Conservation (phyloP, 2,797 vertebrate species). For the Chelon labrosus region DNA sequence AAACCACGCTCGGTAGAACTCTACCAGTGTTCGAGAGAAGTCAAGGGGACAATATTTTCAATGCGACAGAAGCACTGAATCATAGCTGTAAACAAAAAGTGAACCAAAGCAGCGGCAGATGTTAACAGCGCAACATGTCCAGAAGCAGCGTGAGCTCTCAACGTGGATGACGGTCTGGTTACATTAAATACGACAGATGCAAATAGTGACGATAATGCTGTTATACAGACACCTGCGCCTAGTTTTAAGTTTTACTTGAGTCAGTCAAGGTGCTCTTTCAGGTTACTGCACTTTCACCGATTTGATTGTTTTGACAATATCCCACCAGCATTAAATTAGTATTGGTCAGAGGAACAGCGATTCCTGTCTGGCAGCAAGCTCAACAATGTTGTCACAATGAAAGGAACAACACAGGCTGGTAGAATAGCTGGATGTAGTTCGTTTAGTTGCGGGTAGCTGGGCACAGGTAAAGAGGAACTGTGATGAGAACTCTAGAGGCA, state of each 20-base stretch:
- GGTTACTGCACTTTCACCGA: conserved; percentile 38
- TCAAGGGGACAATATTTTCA: conserved; percentile 16
- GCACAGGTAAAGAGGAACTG: background rate
- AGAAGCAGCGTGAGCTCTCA: conserved; percentile 17
- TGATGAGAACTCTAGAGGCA: background rate
- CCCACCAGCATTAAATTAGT: conserved; percentile 36
- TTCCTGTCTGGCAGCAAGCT: conserved; percentile 16
- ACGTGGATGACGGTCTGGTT: conserved; percentile 42
- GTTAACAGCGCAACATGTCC: conserved; percentile 19
- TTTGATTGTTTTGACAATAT: conserved; percentile 41
- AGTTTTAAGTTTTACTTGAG: conserved; percentile 35
- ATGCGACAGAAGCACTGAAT: conserved; percentile 20
- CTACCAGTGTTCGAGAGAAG: conserved; percentile 4
- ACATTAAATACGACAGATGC: conserved; percentile 47
- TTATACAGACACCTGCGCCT: conserved; percentile 42
- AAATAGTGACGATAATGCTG: conserved; percentile 23
- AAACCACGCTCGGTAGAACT: conserved; percentile 12
- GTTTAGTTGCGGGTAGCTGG: background rate
- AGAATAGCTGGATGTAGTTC: background rate
- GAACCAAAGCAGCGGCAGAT: conserved; percentile 38
- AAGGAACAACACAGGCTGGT: conserved; percentile 10
- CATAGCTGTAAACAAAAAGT: conserved; percentile 37
- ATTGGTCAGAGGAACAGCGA: conserved; percentile 20
- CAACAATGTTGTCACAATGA: background rate
- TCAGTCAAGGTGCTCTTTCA: conserved; percentile 42